A percentile compares a stretch with the other conserved stretches of the same genome.
phyloP scores from a whole-genome alignment of 2,113 vertebrate species.

The Emberiza fucata region DNA sequence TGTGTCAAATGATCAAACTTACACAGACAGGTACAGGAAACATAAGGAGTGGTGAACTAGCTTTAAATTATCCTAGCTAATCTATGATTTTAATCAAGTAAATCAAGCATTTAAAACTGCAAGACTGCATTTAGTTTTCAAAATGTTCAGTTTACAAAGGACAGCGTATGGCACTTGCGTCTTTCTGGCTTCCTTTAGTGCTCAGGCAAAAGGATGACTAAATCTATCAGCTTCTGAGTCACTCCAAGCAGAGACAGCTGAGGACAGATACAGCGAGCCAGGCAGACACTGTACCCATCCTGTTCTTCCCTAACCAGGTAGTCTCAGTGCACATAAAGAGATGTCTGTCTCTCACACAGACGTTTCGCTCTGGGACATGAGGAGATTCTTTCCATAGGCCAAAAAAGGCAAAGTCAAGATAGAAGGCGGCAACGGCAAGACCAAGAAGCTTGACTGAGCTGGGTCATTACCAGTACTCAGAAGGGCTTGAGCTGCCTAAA shows the following conservation, averaged over 20 bases:
- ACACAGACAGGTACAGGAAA: not conserved
- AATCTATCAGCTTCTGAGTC: not conserved
- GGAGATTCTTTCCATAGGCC: not conserved
- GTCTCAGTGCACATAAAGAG: not conserved
- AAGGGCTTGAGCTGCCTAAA: not conserved
- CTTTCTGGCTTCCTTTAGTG: not conserved
- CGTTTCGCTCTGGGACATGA: not conserved
- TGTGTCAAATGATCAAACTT: not conserved
- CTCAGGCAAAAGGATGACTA: not conserved
- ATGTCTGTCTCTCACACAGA: not conserved
- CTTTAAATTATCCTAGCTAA: not conserved
- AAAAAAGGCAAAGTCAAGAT: not conserved
- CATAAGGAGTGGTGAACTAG: fast-evolving
- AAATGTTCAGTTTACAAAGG: not conserved
- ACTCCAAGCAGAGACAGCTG: not conserved
- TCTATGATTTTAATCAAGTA: not conserved
- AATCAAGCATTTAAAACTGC: not conserved
- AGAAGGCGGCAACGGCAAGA: not conserved
- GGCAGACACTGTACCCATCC: not conserved
- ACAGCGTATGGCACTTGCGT: not conserved
- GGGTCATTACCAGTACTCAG: not conserved
- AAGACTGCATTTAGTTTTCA: not conserved
- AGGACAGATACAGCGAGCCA: not conserved
- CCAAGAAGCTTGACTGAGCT: not conserved
- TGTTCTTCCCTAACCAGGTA: not conserved